phyloP scores from a whole-genome alignment of 2,797 vertebrate species.

The Iguana delicatissima region DNA sequence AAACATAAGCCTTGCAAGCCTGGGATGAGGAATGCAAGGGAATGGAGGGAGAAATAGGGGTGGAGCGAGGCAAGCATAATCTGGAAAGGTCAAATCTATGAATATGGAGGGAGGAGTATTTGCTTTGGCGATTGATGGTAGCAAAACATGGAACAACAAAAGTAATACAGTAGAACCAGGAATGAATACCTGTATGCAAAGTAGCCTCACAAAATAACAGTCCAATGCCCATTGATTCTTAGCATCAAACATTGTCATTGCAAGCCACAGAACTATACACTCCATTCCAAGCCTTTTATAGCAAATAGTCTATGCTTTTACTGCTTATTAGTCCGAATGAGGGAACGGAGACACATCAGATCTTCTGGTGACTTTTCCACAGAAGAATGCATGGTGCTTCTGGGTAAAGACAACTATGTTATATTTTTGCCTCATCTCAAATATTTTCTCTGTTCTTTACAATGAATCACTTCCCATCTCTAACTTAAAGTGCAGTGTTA shows the following conservation, averaged over 20 bases:
- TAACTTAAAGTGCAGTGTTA: not conserved
- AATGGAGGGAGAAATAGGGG: too few relatives aligned
- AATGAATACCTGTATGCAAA: not conserved
- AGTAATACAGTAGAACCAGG: not conserved
- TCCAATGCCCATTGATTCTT: not conserved
- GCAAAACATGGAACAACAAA: slow-evolving; percentile 19
- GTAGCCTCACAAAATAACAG: not conserved
- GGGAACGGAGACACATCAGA: not conserved
- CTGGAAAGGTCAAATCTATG: too few relatives aligned
- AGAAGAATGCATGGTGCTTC: not conserved
- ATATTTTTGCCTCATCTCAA: not conserved
- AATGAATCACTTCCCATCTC: not conserved
- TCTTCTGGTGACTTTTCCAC: not conserved
- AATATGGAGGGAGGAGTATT: too few relatives aligned
- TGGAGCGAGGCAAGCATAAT: too few relatives aligned
- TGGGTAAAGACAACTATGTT: not conserved
- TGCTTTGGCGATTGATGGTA: not conserved
- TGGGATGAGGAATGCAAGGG: too few relatives aligned
- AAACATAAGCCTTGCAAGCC: too few relatives aligned
- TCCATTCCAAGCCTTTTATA: slow-evolving; percentile 42
- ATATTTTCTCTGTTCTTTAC: too few relatives aligned
- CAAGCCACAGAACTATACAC: not conserved
- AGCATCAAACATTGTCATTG: not conserved
- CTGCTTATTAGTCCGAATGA: slow-evolving; percentile 7
- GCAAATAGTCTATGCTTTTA: slow-evolving; percentile 43